Evolutionary conservation across 2,888 invertebrate genomes (phyloP).

Genomic region (Octonoba sinensis): DNA sequence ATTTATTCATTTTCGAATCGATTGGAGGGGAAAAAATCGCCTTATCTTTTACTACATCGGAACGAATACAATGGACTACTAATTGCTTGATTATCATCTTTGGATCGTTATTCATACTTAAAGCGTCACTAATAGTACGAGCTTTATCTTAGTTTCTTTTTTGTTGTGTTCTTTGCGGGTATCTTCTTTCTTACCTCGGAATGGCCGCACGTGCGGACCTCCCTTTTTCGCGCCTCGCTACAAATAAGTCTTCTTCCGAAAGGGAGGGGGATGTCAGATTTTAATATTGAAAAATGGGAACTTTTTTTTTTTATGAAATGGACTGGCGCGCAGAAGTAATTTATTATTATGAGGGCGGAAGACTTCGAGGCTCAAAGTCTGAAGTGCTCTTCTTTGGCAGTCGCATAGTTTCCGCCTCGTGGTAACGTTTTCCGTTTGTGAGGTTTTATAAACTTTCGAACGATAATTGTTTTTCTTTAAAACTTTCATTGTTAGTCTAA

Average conservation of each 20-base stretch:
- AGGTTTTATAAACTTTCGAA: no score
- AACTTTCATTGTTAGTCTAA: no score
- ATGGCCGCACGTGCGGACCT: conserved; percentile 4
- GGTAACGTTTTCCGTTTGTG: no score
- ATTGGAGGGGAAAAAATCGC: not conserved
- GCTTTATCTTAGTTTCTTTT: conserved; percentile 2
- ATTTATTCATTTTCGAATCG: conserved; percentile 19
- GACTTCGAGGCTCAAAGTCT: no score
- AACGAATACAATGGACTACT: conserved; percentile 21
- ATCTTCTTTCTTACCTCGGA: not conserved
- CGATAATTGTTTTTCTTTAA: no score
- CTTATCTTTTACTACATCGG: conserved; percentile 28
- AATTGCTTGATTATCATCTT: conserved; percentile 26
- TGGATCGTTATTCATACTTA: conserved; percentile 23
- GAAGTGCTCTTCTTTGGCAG: no score
- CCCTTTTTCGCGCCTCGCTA: conserved; percentile 12
- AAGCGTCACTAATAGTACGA: conserved; percentile 1
- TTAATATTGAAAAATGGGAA: no score
- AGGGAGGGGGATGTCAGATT: no score
- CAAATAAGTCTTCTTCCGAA: not conserved
- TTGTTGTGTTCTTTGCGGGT: not conserved
- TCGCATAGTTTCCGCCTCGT: no score
- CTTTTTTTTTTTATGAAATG: no score
- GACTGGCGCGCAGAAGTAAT: no score
- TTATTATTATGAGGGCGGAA: no score